Percentiles rank a stretch among this genome's conserved stretches.
phyloP scores from a whole-genome alignment of 2,113 vertebrate genomes.

The Trichechus manatus region DNA sequence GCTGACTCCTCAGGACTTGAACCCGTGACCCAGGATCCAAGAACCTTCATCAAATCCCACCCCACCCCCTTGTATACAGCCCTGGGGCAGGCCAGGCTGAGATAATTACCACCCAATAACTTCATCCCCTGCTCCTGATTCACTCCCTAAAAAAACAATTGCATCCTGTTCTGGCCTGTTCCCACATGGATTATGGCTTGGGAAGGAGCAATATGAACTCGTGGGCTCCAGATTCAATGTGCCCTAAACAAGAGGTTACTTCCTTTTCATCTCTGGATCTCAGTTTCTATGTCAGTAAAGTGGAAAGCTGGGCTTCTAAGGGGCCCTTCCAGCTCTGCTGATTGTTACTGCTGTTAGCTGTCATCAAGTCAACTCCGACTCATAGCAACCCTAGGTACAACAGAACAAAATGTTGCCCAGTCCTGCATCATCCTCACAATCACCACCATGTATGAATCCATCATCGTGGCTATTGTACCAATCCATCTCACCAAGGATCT shows the following conservation, averaged over 20 bases:
- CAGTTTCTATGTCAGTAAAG: not conserved
- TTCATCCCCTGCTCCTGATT: slow-evolving; percentile 52
- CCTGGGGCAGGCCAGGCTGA: not conserved
- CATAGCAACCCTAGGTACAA: not conserved
- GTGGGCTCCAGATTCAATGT: not conserved
- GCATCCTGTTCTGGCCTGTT: not conserved
- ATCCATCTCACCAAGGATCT: not conserved
- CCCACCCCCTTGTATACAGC: not conserved
- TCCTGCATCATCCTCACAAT: not conserved
- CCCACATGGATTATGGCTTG: not conserved
- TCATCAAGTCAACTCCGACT: not conserved
- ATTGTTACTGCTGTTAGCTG: not conserved
- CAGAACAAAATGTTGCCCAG: not conserved
- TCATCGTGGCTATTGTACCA: not conserved
- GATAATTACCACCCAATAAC: slow-evolving; percentile 45
- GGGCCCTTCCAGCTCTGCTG: not conserved
- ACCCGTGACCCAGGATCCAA: not conserved
- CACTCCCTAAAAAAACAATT: not conserved
- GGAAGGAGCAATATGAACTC: not conserved
- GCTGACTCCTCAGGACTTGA: not conserved
- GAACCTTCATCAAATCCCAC: not conserved
- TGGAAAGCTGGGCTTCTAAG: not conserved
- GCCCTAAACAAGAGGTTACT: not conserved
- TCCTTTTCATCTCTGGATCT: not conserved
- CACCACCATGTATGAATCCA: not conserved